A percentile compares a stretch with the other conserved stretches of the same genome.
Conservation (phyloP, 2,797 vertebrate genomes). For the Myoxocephalus aenaeus region DNA sequence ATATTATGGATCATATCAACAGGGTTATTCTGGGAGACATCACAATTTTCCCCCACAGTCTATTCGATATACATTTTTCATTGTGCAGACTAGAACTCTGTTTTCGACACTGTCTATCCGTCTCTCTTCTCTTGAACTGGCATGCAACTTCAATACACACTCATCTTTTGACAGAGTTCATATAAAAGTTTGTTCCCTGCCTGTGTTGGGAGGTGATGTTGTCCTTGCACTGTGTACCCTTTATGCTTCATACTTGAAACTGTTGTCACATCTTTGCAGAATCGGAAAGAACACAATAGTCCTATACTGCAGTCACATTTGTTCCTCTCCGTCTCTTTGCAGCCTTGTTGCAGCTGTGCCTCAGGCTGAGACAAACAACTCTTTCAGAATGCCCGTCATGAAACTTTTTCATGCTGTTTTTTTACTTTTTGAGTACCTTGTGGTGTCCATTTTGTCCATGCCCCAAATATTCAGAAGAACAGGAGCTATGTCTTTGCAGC, state of each 20-base stretch:
- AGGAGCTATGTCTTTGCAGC: background rate
- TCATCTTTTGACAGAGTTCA: background rate
- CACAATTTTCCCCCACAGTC: background rate
- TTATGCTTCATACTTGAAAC: background rate
- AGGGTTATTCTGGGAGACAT: background rate
- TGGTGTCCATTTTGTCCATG: background rate
- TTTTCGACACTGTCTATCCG: background rate
- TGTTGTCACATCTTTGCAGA: constrained; percentile 3
- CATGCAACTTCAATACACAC: background rate
- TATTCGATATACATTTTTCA: background rate
- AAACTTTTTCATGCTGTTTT: background rate
- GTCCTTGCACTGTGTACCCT: background rate
- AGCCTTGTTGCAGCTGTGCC: background rate
- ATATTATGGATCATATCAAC: constrained; percentile 34
- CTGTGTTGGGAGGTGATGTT: background rate
- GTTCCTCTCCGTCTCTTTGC: background rate
- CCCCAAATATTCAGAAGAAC: background rate
- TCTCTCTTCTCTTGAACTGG: background rate
- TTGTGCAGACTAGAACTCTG: background rate
- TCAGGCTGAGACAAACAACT: background rate
- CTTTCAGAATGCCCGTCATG: background rate
- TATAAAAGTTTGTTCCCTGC: background rate
- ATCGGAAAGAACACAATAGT: background rate
- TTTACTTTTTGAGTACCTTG: background rate
- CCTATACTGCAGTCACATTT: background rate